Evolutionary conservation across 2,113 vertebrate genomes (phyloP).

Genomic region (Tympanuchus pallidicinctus): DNA sequence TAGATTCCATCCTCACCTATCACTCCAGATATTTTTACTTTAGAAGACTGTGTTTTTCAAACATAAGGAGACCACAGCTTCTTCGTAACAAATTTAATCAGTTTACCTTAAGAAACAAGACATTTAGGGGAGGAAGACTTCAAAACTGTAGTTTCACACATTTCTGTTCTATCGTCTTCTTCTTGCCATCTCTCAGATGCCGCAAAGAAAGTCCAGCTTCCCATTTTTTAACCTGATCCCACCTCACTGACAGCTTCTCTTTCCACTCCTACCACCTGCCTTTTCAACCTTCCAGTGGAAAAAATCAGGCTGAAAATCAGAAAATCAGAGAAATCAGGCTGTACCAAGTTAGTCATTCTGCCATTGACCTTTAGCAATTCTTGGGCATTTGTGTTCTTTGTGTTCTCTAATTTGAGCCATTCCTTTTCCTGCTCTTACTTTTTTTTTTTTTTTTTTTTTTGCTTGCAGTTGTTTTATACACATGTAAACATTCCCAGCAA

Average conservation of each 20-base stretch:
- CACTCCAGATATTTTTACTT: not conserved
- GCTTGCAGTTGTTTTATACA: not conserved
- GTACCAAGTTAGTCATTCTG: not conserved
- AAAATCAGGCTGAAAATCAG: too few species aligned
- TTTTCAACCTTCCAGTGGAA: not conserved
- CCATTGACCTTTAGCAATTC: not conserved
- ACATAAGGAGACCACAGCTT: not conserved
- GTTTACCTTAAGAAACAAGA: not conserved
- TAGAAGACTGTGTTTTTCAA: not conserved
- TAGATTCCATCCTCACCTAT: not conserved
- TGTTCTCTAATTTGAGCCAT: not conserved
- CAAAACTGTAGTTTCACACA: not conserved
- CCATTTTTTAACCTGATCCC: not conserved
- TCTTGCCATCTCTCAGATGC: not conserved
- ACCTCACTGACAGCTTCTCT: not conserved
- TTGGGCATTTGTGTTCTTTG: not conserved
- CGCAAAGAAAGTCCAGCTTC: not conserved
- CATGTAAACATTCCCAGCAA: not conserved
- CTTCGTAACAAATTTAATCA: not conserved
- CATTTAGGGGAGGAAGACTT: not conserved
- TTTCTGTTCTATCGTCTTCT: not conserved
- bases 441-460: too few species aligned
- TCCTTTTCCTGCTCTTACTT: not conserved
- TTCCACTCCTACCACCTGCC: not conserved
- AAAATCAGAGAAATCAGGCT: not conserved